Percentiles rank a stretch among this genome's conserved stretches.
Evolutionary conservation across 2,797 vertebrate species (phyloP).

Genomic region (Crypturellus tataupa): DNA sequence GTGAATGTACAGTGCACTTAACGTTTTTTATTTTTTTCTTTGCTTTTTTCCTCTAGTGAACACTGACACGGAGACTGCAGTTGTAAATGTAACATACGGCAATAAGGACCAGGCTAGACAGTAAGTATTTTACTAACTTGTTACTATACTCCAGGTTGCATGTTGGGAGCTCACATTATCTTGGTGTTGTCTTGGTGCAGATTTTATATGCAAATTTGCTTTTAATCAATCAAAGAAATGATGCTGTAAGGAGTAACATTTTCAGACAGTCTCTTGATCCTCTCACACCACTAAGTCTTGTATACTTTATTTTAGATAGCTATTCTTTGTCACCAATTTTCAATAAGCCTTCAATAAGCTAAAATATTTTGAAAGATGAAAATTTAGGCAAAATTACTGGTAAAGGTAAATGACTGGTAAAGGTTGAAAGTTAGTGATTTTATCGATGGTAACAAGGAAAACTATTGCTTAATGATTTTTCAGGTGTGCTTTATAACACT

Average conservation of each 20-base stretch:
- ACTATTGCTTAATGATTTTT: not conserved
- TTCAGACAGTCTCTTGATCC: not conserved
- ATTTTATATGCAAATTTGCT: not conserved
- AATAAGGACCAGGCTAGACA: slow-evolving; percentile 97
- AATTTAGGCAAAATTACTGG: not conserved
- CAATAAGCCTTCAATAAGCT: not conserved
- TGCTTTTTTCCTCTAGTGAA: slow-evolving; percentile 87
- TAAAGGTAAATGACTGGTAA: fast-evolving
- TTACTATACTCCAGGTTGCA: not conserved
- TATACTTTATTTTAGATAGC: not conserved
- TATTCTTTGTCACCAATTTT: fast-evolving
- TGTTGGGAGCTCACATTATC: not conserved
- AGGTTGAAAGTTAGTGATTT: not conserved
- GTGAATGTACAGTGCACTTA: slow-evolving; percentile 38
- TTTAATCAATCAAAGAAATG: not conserved
- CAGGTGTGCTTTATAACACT: not conserved
- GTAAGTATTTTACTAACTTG: slow-evolving; percentile 83
- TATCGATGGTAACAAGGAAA: not conserved
- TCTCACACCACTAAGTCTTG: fast-evolving
- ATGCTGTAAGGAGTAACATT: not conserved
- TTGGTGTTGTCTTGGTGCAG: not conserved
- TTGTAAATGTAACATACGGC: slow-evolving; percentile 97
- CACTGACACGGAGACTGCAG: slow-evolving; percentile 98
- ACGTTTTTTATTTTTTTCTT: not conserved
- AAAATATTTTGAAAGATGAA: not conserved